Conservation (phyloP, 2,797 vertebrate species). For the Anabas testudineus region DNA sequence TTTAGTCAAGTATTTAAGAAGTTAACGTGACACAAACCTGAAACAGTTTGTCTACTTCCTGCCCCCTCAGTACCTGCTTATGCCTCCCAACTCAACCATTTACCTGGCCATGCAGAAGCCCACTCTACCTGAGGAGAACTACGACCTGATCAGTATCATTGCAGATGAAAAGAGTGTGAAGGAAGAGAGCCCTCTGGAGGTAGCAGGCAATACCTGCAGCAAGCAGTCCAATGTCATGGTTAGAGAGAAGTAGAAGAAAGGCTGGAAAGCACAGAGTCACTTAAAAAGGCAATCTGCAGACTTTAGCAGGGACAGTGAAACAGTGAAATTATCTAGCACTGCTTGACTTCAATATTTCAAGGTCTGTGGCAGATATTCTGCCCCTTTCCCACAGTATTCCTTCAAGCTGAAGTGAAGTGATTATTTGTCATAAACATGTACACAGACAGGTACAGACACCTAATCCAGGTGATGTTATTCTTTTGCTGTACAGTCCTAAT, state of each 20-base stretch:
- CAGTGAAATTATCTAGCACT: background rate
- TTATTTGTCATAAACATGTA: background rate
- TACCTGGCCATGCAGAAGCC: slow-evolving; percentile 42
- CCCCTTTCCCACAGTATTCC: background rate
- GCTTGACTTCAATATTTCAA: background rate
- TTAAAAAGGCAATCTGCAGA: background rate
- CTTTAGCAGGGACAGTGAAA: background rate
- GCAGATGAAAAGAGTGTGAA: background rate
- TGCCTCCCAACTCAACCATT: background rate
- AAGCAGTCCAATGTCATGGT: background rate
- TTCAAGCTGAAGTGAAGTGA: background rate
- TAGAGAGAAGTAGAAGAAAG: background rate
- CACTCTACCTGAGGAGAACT: slow-evolving; percentile 55
- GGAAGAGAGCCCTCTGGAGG: slow-evolving; percentile 21
- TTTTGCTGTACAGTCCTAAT: background rate
- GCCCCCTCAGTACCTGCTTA: slow-evolving; percentile 46
- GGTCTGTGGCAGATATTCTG: background rate
- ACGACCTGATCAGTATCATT: slow-evolving; percentile 52
- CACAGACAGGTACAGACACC: background rate
- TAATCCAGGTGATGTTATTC: background rate
- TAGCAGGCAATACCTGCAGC: background rate
- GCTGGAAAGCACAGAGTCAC: background rate
- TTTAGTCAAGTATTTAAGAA: background rate
- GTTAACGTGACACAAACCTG: background rate
- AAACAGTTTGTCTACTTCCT: background rate